Conservation (phyloP, 2,113 vertebrate genomes). For the Xenopus laevis region DNA sequence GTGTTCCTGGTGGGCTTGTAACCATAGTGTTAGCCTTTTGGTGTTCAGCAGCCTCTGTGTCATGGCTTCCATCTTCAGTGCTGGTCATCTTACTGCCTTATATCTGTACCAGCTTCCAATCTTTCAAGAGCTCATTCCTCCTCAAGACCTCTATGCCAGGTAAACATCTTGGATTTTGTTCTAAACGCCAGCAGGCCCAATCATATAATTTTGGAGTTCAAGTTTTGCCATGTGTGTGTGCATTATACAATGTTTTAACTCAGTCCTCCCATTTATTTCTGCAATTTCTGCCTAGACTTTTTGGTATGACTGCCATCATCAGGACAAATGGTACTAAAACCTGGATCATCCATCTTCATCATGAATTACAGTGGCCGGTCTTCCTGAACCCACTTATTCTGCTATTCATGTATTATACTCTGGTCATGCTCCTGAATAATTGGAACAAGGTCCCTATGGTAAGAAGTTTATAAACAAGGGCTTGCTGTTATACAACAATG, state of each 20-base stretch:
- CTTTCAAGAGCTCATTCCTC: conserved; percentile 63
- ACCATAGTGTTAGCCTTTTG: conserved; percentile 57
- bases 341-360: conserved; percentile 63
- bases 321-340: conserved; percentile 61
- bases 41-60: conserved; percentile 71
- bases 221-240: neutral
- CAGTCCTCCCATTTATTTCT: conserved; percentile 1
- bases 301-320: conserved; percentile 73
- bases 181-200: no score
- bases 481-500: no score
- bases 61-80: conserved; percentile 70
- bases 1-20: conserved; percentile 75
- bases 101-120: conserved; percentile 75
- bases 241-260: neutral
- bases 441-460: conserved; percentile 52
- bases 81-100: conserved; percentile 64
- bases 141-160: conserved; percentile 68
- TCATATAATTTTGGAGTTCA: no score
- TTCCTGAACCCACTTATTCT: conserved; percentile 69
- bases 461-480: neutral
- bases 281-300: conserved; percentile 57
- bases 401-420: conserved; percentile 68
- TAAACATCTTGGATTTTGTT: conserved; percentile 31
- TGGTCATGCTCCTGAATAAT: conserved; percentile 67
- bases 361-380: conserved; percentile 66